These are phyloP conservation scores for Paramormyrops kingsleyae DNA, from an alignment of 2,113 vertebrate species.

Conservation along the genomic window DNA sequence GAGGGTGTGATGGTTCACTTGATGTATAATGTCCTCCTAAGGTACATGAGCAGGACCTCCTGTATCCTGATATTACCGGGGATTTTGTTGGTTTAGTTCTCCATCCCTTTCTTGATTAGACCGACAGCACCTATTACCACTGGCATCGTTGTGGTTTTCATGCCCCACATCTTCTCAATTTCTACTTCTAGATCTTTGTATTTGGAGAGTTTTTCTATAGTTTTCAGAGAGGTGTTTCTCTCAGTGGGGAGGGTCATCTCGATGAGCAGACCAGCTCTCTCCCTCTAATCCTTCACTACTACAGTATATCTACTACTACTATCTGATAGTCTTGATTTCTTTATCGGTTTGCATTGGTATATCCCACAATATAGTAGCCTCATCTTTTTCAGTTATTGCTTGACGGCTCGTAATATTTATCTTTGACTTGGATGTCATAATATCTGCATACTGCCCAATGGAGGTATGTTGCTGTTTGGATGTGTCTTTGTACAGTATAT, in stretches of 20 bases:
- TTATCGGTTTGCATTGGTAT: neutral
- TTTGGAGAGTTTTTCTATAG: neutral
- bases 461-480: neutral
- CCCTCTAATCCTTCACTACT: neutral
- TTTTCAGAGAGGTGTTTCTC: neutral
- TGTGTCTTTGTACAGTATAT: neutral
- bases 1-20: no score
- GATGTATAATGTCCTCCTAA: no score
- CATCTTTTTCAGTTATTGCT: neutral
- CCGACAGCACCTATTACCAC: neutral
- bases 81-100: neutral
- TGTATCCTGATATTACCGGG: neutral
- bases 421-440: neutral
- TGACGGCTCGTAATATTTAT: neutral
- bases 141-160: neutral
- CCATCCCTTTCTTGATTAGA: neutral
- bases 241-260: neutral
- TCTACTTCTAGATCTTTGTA: neutral
- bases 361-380: neutral
- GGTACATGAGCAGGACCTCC: neutral
- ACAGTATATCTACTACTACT: neutral
- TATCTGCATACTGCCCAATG: neutral
- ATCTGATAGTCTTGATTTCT: neutral
- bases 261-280: neutral
- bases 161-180: no score